Conservation (phyloP, 2,113 vertebrate genomes). For the Tenebrosternarchus preto region DNA sequence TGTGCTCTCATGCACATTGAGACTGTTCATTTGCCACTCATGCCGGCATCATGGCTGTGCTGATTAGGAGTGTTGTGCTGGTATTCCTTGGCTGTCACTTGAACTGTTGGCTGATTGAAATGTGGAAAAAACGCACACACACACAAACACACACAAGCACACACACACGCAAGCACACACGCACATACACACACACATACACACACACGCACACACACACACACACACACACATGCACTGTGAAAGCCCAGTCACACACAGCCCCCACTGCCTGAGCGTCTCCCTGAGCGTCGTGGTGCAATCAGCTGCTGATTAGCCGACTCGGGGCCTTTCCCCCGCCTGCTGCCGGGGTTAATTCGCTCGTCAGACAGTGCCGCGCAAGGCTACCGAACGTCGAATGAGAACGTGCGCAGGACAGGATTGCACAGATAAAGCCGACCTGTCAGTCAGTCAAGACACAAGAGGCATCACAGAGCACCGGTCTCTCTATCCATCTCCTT, state of each 20-base stretch:
- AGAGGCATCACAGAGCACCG: conserved; percentile 43
- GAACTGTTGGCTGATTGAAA: conserved; percentile 51
- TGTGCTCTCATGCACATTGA: conserved; percentile 7
- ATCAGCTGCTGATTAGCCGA: conserved; percentile 53
- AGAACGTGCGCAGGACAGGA: conserved; percentile 52
- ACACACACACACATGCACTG: too few species aligned
- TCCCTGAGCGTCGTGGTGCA: conserved; percentile 45
- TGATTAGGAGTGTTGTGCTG: conserved; percentile 50
- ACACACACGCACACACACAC: conserved; percentile 22
- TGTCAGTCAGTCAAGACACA: conserved; percentile 52
- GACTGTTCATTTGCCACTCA: conserved; percentile 55
- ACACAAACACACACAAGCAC: conserved; percentile 19
- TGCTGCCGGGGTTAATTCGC: conserved; percentile 52
- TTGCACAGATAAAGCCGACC: conserved; percentile 49
- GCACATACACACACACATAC: conserved; percentile 23
- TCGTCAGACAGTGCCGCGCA: conserved; percentile 47
- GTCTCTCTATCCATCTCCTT: conserved; percentile 26
- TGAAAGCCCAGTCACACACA: conserved; percentile 37
- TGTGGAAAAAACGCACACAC: conserved; percentile 8
- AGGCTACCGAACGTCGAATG: conserved; percentile 49
- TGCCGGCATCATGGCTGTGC: conserved; percentile 34
- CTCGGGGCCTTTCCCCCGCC: conserved; percentile 52
- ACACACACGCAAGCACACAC: conserved; percentile 17
- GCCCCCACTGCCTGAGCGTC: conserved; percentile 41
- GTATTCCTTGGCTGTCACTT: conserved; percentile 55